Evolutionary conservation across 2,888 invertebrate species (phyloP).

Genomic region (Glaucopsyche alexis): DNA sequence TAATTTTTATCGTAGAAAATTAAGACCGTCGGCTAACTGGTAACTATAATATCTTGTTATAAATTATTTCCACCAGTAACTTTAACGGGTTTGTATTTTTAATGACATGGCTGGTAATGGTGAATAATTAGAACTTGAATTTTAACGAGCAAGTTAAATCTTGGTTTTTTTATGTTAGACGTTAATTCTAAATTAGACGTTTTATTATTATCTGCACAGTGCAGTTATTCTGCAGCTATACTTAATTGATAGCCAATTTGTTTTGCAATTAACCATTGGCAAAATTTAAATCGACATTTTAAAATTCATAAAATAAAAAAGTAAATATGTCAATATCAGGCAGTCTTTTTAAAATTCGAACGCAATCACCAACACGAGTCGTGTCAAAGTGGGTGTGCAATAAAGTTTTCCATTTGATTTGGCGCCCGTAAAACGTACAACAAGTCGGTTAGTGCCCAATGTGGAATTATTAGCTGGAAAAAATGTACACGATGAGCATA

Average conservation of each 20-base stretch:
- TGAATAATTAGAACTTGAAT: conserved; percentile 20
- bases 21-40: conserved; percentile 20
- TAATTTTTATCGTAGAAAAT: conserved; percentile 21
- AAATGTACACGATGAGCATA: too few relatives aligned
- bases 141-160: conserved; percentile 14
- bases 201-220: neutral
- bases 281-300: neutral
- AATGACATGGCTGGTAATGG: conserved; percentile 19
- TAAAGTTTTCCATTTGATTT: conserved; percentile 34
- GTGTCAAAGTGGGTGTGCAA: conserved; percentile 38
- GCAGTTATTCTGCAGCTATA: neutral
- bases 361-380: conserved; percentile 37
- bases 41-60: conserved; percentile 21
- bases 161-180: neutral
- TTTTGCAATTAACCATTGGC: neutral
- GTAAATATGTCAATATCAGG: conserved; percentile 45
- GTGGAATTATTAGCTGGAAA: conserved; percentile 7
- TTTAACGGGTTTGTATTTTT: conserved; percentile 24
- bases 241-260: neutral
- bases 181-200: neutral
- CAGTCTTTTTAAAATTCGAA: conserved; percentile 58
- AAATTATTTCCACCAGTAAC: conserved; percentile 18
- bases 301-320: conserved; percentile 21
- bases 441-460: conserved; percentile 11
- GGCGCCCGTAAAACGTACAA: conserved; percentile 6